Evolutionary conservation across 2,113 vertebrate species (phyloP).

Genomic region (Hystrix brachyura): DNA sequence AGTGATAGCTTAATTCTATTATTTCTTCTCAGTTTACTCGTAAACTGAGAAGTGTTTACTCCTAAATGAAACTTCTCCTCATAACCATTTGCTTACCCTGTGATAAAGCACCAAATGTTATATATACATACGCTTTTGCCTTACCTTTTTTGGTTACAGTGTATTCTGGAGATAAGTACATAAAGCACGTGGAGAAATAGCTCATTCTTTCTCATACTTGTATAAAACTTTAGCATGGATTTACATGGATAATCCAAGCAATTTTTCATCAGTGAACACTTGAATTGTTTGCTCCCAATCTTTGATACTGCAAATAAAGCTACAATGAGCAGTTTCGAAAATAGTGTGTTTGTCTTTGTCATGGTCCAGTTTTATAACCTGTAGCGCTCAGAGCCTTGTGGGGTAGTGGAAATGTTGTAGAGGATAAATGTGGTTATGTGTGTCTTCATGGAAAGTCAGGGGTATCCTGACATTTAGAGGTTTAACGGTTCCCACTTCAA

Average conservation of each 20-base stretch:
- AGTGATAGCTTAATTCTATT: background rate
- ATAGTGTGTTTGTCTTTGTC: background rate
- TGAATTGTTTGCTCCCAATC: background rate
- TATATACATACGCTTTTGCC: background rate
- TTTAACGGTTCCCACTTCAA: background rate
- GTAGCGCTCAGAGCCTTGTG: background rate
- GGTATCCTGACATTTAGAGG: background rate
- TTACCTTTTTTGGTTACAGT: background rate
- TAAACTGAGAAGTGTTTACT: background rate
- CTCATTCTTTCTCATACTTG: background rate
- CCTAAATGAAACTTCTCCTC: background rate
- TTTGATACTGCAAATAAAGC: background rate
- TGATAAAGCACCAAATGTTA: background rate
- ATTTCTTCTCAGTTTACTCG: background rate
- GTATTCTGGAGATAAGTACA: conserved; percentile 1
- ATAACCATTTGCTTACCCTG: background rate
- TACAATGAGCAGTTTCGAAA: background rate
- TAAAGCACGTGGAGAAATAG: background rate
- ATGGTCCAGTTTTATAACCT: background rate
- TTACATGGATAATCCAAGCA: background rate
- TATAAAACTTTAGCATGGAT: background rate
- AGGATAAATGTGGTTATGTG: background rate
- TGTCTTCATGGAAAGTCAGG: background rate
- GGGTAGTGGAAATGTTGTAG: background rate
- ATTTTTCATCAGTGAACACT: background rate